These are phyloP conservation scores for Pseudomyrmex concolor DNA, from an alignment of 1,140 invertebrate genomes.

Conservation along the genomic window DNA sequence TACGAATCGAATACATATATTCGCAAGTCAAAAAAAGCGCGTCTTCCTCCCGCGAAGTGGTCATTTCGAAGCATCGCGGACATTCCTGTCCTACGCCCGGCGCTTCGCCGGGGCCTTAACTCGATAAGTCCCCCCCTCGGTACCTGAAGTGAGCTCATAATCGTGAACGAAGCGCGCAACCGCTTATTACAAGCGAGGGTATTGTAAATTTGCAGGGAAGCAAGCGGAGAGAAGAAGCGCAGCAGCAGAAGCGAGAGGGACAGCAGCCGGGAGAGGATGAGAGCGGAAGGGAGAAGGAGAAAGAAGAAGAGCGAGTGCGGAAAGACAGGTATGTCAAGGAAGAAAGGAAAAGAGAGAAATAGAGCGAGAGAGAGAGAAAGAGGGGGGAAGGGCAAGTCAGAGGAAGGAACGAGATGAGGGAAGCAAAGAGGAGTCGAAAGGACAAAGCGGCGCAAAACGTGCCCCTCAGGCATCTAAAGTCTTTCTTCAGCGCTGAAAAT, in stretches of 20 bases:
- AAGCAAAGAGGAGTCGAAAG: slow-evolving; percentile 66
- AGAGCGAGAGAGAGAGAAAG: slow-evolving; percentile 40
- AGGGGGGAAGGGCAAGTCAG: not conserved
- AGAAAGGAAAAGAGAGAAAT: slow-evolving; percentile 12
- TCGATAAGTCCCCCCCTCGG: slow-evolving; percentile 71
- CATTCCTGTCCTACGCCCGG: slow-evolving; percentile 31
- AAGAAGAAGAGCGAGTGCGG: slow-evolving; percentile 61
- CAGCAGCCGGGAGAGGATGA: slow-evolving; percentile 15
- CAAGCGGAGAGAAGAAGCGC: slow-evolving; percentile 53
- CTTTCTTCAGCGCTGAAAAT: slow-evolving; percentile 63
- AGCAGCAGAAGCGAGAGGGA: slow-evolving; percentile 24
- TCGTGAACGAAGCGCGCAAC: slow-evolving; percentile 73
- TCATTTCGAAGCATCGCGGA: slow-evolving; percentile 13
- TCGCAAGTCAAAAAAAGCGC: slow-evolving; percentile 31
- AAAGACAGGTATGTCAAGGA: slow-evolving; percentile 10
- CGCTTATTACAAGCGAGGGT: slow-evolving; percentile 77
- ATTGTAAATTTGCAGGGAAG: slow-evolving; percentile 75
- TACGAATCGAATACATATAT: not conserved
- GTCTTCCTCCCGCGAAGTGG: not conserved
- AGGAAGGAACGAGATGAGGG: slow-evolving; percentile 57
- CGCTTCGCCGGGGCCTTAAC: slow-evolving; percentile 60
- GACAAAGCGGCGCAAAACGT: slow-evolving; percentile 76
- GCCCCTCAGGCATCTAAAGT: slow-evolving; percentile 63
- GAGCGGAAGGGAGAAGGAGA: slow-evolving; percentile 44
- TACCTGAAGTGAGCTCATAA: slow-evolving; percentile 76